Evolutionary conservation across 2,113 vertebrate genomes (phyloP).

Genomic region (Stictonetta naevosa): DNA sequence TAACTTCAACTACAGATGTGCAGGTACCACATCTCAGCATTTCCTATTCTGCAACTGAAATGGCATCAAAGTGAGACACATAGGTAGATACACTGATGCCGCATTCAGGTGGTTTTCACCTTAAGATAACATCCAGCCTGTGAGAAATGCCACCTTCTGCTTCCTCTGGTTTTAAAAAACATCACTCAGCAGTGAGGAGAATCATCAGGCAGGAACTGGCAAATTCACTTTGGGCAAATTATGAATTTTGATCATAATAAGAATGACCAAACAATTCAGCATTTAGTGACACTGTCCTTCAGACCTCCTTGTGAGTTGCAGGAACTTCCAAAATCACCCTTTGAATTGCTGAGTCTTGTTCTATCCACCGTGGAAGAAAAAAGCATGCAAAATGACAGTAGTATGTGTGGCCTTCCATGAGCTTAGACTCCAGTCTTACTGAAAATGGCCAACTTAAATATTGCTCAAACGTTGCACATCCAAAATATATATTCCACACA

Average conservation of each 20-base stretch:
- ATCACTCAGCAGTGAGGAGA: neutral
- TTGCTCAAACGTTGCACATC: neutral
- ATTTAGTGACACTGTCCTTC: neutral
- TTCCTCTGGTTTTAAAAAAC: neutral
- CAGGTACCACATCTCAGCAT: neutral
- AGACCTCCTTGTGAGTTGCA: neutral
- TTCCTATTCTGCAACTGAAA: neutral
- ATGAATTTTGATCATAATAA: neutral
- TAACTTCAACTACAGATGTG: neutral
- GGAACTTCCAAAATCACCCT: neutral
- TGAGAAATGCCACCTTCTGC: neutral
- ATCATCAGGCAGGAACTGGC: neutral
- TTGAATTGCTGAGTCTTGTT: neutral
- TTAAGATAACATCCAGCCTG: fast-evolving
- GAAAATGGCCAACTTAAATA: neutral
- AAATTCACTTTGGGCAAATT: neutral
- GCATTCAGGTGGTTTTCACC: neutral
- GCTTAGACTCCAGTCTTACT: neutral
- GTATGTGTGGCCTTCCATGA: neutral
- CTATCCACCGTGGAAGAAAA: neutral
- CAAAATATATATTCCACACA: neutral
- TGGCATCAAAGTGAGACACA: neutral
- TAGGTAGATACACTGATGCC: neutral
- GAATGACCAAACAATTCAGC: neutral
- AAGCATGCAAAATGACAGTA: neutral